phyloP scores from a whole-genome alignment of 1,140 invertebrate species.

The Eurytemora carolleeae region DNA sequence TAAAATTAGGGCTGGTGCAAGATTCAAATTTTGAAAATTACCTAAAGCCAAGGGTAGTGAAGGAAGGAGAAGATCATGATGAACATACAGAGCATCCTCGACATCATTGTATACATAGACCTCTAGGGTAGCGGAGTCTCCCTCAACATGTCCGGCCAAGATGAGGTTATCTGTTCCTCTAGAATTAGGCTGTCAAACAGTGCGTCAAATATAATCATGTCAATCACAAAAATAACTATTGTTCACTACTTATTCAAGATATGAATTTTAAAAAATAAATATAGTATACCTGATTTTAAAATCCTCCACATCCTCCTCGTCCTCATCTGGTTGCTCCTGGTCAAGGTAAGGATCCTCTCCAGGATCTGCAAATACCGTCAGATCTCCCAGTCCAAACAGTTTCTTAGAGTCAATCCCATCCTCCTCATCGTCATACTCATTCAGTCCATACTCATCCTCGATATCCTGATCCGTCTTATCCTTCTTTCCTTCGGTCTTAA shows the following conservation, averaged over 20 bases:
- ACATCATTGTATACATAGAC: slow-evolving; percentile 76
- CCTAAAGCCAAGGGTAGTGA: slow-evolving; percentile 53
- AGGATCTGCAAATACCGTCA: slow-evolving; percentile 32
- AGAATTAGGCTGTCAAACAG: too few relatives aligned
- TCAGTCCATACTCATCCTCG: slow-evolving; percentile 27
- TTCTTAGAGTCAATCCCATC: slow-evolving; percentile 26
- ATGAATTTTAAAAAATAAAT: too few relatives aligned
- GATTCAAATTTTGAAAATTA: too few relatives aligned
- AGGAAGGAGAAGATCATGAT: slow-evolving; percentile 73
- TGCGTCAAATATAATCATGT: too few relatives aligned
- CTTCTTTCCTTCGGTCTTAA: too few relatives aligned
- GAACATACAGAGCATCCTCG: slow-evolving; percentile 68
- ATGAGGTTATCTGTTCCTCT: slow-evolving; percentile 58
- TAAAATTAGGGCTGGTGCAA: too few relatives aligned
- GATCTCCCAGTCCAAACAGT: slow-evolving; percentile 27
- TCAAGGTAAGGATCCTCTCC: slow-evolving; percentile 38
- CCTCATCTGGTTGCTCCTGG: slow-evolving; percentile 42
- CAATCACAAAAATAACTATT: too few relatives aligned
- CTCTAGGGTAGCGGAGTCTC: slow-evolving; percentile 62
- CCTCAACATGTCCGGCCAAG: slow-evolving; percentile 61
- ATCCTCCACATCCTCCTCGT: slow-evolving; percentile 50
- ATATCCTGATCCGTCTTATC: too few relatives aligned
- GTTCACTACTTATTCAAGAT: too few relatives aligned
- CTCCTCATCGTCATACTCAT: slow-evolving; percentile 26
- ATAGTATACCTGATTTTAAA: slow-evolving; percentile 67